Evolutionary conservation across 2,797 vertebrate species (phyloP).

Genomic region (Taenioides sp.): DNA sequence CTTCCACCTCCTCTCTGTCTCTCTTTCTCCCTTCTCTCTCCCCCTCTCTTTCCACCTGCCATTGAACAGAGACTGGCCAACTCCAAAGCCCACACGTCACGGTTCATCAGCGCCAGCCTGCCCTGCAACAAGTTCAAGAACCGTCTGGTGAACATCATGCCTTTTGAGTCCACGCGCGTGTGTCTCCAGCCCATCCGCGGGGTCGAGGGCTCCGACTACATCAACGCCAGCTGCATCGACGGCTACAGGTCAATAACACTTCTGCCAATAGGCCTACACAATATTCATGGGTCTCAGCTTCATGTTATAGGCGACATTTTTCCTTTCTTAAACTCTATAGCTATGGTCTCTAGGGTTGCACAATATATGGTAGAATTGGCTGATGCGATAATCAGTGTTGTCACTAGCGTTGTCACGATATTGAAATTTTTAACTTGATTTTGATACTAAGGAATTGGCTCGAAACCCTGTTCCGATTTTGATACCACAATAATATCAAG

Average conservation of each 20-base stretch:
- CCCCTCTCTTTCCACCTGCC: slow-evolving; percentile 24
- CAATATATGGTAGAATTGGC: no score
- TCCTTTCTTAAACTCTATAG: no score
- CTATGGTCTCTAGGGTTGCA: no score
- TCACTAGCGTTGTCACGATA: no score
- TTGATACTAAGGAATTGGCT: no score
- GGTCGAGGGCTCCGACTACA: slow-evolving; percentile 97
- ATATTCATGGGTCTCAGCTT: no score
- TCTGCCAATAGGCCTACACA: background rate
- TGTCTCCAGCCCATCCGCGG: slow-evolving; percentile 98
- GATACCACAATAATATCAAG: no score
- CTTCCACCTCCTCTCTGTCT: no score
- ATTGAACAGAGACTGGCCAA: slow-evolving; percentile 89
- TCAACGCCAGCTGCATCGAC: slow-evolving; percentile 98
- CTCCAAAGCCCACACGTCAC: slow-evolving; percentile 97
- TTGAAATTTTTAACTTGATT: no score
- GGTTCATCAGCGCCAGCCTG: slow-evolving; percentile 93
- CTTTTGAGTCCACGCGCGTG: slow-evolving; percentile 85
- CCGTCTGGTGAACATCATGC: slow-evolving; percentile 84
- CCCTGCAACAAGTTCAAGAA: slow-evolving; percentile 86
- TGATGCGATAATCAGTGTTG: no score
- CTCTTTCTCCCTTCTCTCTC: slow-evolving; percentile 15
- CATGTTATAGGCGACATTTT: no score
- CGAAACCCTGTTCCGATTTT: no score
- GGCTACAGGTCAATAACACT: slow-evolving; percentile 86